Base-by-base conservation (phyloP, 1,140 invertebrate genomes). In the Leptoteleia sp. region DNA sequence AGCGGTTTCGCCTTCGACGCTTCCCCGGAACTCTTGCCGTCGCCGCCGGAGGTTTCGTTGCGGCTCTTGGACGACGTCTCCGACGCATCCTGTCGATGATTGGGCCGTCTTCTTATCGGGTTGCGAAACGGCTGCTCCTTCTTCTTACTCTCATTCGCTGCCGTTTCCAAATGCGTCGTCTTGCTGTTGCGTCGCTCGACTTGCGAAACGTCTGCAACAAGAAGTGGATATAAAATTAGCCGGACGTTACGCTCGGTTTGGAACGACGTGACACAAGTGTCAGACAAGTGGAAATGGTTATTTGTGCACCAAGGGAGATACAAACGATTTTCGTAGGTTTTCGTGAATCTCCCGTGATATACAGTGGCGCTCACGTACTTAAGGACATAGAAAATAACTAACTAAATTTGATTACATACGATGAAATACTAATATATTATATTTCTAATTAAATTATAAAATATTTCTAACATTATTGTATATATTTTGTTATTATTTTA, bases 151-250 rank as follows among this genome's bases (percentile, higher is more conserved):
- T 76, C 77, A 16, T 42, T 42, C 37, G 57, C 1, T 15, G 67
- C 27, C 9, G 67, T 25, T 33, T 76, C 77, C 65, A 65, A 47
- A 47, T 47, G 52, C 12, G 38, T 27, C 12, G 43, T 59, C 37
- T 67, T 80, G 16, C 8, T 35, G 40, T 43, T 61, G 15, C 61
- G 77, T 31, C 61, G 71, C 1, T 55, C 45, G 29, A 48, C 19
- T 62, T 54, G 65, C 4, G 29, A 17, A 37, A 67, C 22, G n/a
- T 67, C 77, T 80, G 67, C 2, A 80, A 80, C n/a, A n/a, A n/a
- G n/a, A n/a, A n/a, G n/a, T n/a, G n/a, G n/a, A n/a, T n/a, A n/a
- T n/a, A 22, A 35, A 55, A 68, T 57, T 68, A 57, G 17, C 47
- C 9, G 4, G 15, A 35, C 16, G 13, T 37, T 17, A 40, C 29